Percentiles rank a stretch among this genome's conserved stretches.
Conservation (phyloP, 2,797 vertebrate species). For the Gymnopithys bicolor region DNA sequence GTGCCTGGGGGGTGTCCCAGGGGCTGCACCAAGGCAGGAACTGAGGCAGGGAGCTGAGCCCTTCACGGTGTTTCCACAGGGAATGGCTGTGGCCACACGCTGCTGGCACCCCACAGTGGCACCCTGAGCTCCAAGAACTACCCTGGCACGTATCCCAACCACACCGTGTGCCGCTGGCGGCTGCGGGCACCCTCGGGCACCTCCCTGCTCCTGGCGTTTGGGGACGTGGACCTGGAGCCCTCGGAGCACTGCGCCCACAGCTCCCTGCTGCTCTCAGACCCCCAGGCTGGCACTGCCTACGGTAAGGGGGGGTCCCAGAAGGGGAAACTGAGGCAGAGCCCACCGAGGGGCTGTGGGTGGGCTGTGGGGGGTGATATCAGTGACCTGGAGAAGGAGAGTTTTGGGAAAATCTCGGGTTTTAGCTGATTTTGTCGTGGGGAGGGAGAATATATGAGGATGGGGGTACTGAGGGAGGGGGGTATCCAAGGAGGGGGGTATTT, state of each 20-base stretch:
- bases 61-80: constrained; percentile 67
- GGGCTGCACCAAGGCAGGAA: neutral
- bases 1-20: neutral
- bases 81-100: constrained; percentile 85
- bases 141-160: constrained; percentile 87
- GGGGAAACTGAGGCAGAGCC: neutral
- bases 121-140: constrained; percentile 88
- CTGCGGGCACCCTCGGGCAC: constrained; percentile 75
- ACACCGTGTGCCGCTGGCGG: constrained; percentile 82
- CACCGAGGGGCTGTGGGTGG: rapidly evolving
- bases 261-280: constrained; percentile 80
- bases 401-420: neutral
- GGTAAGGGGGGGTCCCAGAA: constrained; percentile 64
- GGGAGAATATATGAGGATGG: neutral
- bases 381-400: neutral
- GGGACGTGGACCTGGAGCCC: constrained; percentile 86
- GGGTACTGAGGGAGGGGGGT: rapidly evolving
- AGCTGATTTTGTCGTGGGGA: neutral
- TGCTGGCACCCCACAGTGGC: constrained; percentile 82
- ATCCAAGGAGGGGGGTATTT: neutral
- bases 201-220: constrained; percentile 81
- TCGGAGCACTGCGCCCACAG: constrained; percentile 80
- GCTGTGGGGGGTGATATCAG: neutral
- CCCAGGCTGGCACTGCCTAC: constrained; percentile 56
- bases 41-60: neutral